These are phyloP conservation scores for Lacerta viridis DNA, from an alignment of 2,797 vertebrate genomes.

Conservation along the genomic window DNA sequence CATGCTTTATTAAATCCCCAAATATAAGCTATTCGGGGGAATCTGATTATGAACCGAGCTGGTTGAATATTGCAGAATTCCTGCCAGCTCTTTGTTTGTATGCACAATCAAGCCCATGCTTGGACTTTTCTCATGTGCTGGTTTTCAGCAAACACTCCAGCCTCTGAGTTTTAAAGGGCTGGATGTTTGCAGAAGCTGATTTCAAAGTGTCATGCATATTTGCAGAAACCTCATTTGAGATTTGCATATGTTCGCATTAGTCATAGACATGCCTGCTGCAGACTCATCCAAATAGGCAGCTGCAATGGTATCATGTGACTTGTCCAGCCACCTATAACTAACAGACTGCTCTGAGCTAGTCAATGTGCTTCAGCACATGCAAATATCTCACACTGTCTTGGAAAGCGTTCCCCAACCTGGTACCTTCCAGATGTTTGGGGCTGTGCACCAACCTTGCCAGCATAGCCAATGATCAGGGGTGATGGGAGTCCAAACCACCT, in stretches of 20 bases:
- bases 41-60: conserved; percentile 44
- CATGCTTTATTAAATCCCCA: conserved; percentile 33
- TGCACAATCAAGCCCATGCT: conserved; percentile 46
- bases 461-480: no score
- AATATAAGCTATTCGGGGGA: not conserved
- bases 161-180: conserved; percentile 56
- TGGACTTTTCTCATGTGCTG: conserved; percentile 48
- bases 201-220: conserved; percentile 65
- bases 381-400: not conserved
- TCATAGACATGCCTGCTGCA: conserved; percentile 55
- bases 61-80: conserved; percentile 39
- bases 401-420: not conserved
- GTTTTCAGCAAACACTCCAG: conserved; percentile 66
- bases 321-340: conserved; percentile 51
- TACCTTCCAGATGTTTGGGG: no score
- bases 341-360: not conserved
- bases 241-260: conserved; percentile 65
- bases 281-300: conserved; percentile 61
- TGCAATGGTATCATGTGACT: conserved; percentile 11
- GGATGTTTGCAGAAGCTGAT: conserved; percentile 72
- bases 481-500: no score
- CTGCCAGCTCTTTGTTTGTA: conserved; percentile 50
- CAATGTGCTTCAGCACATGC: conserved; percentile 32
- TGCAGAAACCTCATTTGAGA: conserved; percentile 58
- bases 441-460: no score